Evolutionary conservation across 2,888 invertebrate species (phyloP).

Genomic region (Temnothorax ravouxi): DNA sequence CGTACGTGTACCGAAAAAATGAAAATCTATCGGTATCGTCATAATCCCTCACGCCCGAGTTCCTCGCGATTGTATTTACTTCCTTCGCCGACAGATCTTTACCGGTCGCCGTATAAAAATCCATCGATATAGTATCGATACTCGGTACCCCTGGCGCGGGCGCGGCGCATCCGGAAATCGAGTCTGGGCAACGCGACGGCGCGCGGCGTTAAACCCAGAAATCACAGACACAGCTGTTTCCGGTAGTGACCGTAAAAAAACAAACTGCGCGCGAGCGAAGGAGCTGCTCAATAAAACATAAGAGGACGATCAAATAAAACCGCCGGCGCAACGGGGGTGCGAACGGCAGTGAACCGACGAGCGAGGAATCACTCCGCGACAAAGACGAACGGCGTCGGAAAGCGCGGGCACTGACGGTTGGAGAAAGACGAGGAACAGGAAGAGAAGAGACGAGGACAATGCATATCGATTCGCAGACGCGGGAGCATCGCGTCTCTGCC

Average conservation of each 20-base stretch:
- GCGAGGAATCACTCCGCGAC: conserved; percentile 36
- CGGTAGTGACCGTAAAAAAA: conserved; percentile 60
- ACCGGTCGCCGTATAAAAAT: conserved; percentile 41
- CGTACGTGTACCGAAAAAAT: not conserved
- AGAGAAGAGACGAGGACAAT: conserved; percentile 41
- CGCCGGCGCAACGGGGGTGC: conserved; percentile 53
- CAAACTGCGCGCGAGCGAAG: conserved; percentile 56
- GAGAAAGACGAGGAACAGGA: not conserved
- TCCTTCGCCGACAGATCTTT: not conserved
- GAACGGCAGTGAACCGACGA: conserved; percentile 34
- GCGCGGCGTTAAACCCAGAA: conserved; percentile 58
- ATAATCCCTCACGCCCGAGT: conserved; percentile 40
- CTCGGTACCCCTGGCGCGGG: not conserved
- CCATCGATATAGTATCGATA: not conserved
- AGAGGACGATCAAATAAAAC: conserved; percentile 77
- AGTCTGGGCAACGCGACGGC: conserved; percentile 57
- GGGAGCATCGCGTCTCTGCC: conserved; percentile 49
- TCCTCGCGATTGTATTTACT: conserved; percentile 33
- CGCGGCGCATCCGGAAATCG: conserved; percentile 44
- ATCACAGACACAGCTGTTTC: conserved; percentile 65
- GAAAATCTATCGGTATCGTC: conserved; percentile 24
- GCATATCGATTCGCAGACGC: conserved; percentile 64
- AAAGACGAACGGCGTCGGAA: conserved; percentile 24
- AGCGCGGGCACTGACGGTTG: conserved; percentile 37
- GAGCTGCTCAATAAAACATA: conserved; percentile 79